Conservation (phyloP, 1,140 invertebrate species). For the Drosophila yakuba region DNA sequence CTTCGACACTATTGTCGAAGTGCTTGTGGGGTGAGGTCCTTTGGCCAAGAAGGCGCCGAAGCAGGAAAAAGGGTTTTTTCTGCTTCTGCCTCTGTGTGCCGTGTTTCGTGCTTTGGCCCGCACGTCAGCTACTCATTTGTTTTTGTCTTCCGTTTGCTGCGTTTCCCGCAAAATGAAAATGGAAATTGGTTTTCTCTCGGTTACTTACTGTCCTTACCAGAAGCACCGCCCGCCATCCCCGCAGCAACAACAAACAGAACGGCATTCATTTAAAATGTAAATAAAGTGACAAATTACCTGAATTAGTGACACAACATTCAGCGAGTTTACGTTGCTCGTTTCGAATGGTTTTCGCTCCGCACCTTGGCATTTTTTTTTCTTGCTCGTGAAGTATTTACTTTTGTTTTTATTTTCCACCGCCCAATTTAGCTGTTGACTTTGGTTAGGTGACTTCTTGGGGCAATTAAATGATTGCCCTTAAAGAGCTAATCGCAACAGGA, state of each 20-base stretch:
- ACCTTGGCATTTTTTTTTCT: slow-evolving; percentile 3
- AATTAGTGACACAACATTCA: slow-evolving; percentile 76
- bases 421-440: slow-evolving; percentile 63
- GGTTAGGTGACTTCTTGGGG: slow-evolving; percentile 31
- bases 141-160: slow-evolving; percentile 67
- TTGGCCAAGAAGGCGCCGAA: not conserved
- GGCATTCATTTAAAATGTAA: slow-evolving; percentile 80
- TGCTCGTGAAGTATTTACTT: slow-evolving; percentile 27
- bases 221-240: slow-evolving; percentile 8
- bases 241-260: slow-evolving; percentile 34
- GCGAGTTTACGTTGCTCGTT: slow-evolving; percentile 55
- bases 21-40: not conserved
- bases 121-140: slow-evolving; percentile 76
- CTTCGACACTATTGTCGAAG: slow-evolving; percentile 19
- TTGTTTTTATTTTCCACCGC: slow-evolving; percentile 50
- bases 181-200: slow-evolving; percentile 78
- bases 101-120: slow-evolving; percentile 36
- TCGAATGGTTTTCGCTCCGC: slow-evolving; percentile 15
- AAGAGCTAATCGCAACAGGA: slow-evolving; percentile 26
- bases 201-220: slow-evolving; percentile 56
- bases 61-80: slow-evolving; percentile 56
- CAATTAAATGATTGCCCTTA: slow-evolving; percentile 26
- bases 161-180: slow-evolving; percentile 74
- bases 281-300: slow-evolving; percentile 82
- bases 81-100: slow-evolving; percentile 17